phyloP scores from a whole-genome alignment of 37 sponge, comb jelly and placozoan species.

The Theonella swinhoei region DNA sequence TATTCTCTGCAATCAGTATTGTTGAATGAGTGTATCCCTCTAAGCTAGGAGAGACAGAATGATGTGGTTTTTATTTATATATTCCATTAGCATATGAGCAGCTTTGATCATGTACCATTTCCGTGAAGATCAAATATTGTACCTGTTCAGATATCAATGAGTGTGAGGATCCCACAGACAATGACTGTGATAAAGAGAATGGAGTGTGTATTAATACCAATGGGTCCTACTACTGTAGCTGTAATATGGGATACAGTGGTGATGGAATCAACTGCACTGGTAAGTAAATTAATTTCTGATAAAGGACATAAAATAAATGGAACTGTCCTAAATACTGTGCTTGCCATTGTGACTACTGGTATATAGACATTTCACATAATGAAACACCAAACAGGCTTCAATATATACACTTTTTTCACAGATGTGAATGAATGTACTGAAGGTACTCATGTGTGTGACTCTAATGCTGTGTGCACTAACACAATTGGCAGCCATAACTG shows the following conservation, averaged over 20 bases:
- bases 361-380: too few species aligned
- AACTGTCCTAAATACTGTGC: too few species aligned
- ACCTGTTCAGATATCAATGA: slow-evolving; percentile 44
- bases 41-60: too few species aligned
- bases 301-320: too few species aligned
- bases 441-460: not conserved
- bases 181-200: slow-evolving; percentile 26
- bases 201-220: slow-evolving; percentile 26
- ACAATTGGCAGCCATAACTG: not conserved
- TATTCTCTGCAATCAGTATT: too few species aligned
- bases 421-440: not conserved
- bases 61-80: too few species aligned
- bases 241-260: slow-evolving; percentile 4
- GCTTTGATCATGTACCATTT: too few species aligned
- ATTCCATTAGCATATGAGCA: too few species aligned
- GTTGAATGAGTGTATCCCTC: too few species aligned
- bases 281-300: not conserved
- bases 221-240: slow-evolving; percentile 36
- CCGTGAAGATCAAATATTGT: too few species aligned
- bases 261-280: slow-evolving; percentile 10
- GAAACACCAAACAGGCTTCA: too few species aligned
- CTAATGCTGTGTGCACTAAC: not conserved
- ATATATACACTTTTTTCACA: too few species aligned
- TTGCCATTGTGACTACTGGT: not conserved
- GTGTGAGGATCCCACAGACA: slow-evolving; percentile 14